A percentile compares a stretch with the other conserved stretches of the same genome.
Conservation (phyloP, 2,888 invertebrate species). For the Camptogramma bilineatum region DNA sequence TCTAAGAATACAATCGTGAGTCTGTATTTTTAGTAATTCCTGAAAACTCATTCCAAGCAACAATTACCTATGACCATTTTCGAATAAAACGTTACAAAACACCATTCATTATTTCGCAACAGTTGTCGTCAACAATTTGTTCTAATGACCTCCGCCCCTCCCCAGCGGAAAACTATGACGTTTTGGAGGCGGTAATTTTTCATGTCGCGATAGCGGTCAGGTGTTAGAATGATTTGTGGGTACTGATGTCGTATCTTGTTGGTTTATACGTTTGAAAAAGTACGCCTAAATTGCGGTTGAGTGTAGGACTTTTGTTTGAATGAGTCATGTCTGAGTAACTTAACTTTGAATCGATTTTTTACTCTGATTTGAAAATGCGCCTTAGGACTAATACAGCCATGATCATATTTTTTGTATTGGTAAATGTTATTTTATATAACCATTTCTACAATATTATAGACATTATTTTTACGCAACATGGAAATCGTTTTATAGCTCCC, state of each 20-base stretch:
- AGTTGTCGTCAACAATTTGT: constrained; percentile 76
- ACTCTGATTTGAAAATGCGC: no score
- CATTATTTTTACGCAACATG: constrained; percentile 40
- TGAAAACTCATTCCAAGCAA: constrained; percentile 8
- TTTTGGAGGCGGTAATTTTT: constrained; percentile 79
- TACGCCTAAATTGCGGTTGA: not conserved
- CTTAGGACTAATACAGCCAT: no score
- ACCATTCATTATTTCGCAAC: constrained; percentile 57
- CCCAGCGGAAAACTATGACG: constrained; percentile 66
- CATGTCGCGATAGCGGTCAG: constrained; percentile 83
- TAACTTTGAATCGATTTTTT: not conserved
- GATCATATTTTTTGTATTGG: no score
- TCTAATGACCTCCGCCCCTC: constrained; percentile 70
- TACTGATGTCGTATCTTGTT: constrained; percentile 37
- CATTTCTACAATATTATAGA: constrained; percentile 12
- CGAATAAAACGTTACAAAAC: constrained; percentile 44
- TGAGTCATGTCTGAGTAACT: not conserved
- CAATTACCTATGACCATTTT: constrained; percentile 17
- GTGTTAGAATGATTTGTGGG: constrained; percentile 82
- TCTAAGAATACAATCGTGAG: no score
- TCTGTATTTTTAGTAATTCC: no score
- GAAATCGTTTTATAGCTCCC: constrained; percentile 53
- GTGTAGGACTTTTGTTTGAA: constrained; percentile 1
- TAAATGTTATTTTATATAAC: not conserved
- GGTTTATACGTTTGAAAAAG: constrained; percentile 33